A percentile compares a stretch with the other conserved stretches of the same genome.
These are phyloP conservation scores for Parauchenoglanis ngamensis DNA, from an alignment of 2,797 vertebrate species.

Conservation along the genomic window DNA sequence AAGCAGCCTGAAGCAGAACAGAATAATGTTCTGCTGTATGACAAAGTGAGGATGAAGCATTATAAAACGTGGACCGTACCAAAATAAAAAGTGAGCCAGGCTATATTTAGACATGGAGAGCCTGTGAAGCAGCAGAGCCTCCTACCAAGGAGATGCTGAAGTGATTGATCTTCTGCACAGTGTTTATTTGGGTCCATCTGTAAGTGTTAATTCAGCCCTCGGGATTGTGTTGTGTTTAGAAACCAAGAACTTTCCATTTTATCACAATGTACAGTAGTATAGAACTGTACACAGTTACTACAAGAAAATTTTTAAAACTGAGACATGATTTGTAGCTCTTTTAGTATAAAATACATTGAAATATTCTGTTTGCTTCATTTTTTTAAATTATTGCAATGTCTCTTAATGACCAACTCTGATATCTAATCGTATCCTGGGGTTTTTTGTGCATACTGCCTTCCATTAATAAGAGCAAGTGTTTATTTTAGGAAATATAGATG, in stretches of 20 bases:
- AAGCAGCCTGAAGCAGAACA: background rate
- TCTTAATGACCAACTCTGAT: background rate
- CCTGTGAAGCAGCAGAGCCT: background rate
- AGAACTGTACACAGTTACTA: background rate
- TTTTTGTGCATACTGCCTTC: background rate
- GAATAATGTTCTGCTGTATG: background rate
- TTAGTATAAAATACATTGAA: background rate
- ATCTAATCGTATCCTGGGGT: background rate
- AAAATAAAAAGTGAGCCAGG: background rate
- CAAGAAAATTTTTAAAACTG: background rate
- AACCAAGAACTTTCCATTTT: background rate
- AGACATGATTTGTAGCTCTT: background rate
- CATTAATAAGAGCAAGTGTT: background rate
- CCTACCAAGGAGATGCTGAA: constrained; percentile 22
- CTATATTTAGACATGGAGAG: constrained; percentile 2
- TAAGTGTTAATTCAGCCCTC: constrained; percentile 1
- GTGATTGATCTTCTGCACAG: constrained; percentile 22
- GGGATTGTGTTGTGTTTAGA: background rate
- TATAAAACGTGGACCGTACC: background rate
- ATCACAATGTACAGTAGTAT: background rate
- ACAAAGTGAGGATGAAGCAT: background rate
- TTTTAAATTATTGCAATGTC: background rate
- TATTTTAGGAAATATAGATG: background rate
- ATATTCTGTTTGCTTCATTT: background rate
- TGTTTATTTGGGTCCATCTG: background rate